A percentile compares a stretch with the other conserved stretches of the same genome.
Conservation (phyloP, 1,140 invertebrate genomes). For the Polypedilum vanderplanki region DNA sequence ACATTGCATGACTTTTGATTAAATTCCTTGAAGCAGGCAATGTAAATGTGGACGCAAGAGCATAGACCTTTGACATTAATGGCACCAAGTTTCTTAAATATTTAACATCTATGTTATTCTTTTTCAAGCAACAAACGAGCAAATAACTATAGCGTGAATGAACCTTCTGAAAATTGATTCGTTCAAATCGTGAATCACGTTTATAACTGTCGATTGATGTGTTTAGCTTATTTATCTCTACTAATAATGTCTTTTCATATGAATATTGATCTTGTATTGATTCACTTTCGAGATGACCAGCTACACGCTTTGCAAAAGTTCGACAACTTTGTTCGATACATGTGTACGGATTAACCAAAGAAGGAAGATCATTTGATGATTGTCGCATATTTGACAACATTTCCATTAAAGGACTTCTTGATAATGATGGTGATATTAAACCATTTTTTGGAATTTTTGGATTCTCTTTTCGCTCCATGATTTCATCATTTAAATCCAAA, state of each 20-base stretch:
- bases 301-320: constrained; percentile 58
- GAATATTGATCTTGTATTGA: constrained; percentile 41
- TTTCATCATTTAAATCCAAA: constrained; percentile 31
- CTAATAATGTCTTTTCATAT: constrained; percentile 40
- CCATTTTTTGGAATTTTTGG: neutral
- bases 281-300: constrained; percentile 37
- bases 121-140: constrained; percentile 47
- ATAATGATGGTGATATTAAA: neutral
- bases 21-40: constrained; percentile 36
- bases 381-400: neutral
- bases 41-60: constrained; percentile 32
- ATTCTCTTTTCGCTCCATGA: neutral
- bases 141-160: constrained; percentile 55
- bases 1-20: constrained; percentile 33
- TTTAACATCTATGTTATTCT: constrained; percentile 33
- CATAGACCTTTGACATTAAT: constrained; percentile 31
- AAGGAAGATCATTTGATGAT: neutral
- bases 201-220: constrained; percentile 58
- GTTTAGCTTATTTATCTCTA: constrained; percentile 57
- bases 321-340: constrained; percentile 59
- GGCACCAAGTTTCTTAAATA: constrained; percentile 23
- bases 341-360: constrained; percentile 46
- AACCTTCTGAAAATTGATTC: constrained; percentile 53
- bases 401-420: neutral
- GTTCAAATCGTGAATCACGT: constrained; percentile 53